Evolutionary conservation across 64 coral and sea anemone species (phyloP).

Genomic region (Montipora sp.): DNA sequence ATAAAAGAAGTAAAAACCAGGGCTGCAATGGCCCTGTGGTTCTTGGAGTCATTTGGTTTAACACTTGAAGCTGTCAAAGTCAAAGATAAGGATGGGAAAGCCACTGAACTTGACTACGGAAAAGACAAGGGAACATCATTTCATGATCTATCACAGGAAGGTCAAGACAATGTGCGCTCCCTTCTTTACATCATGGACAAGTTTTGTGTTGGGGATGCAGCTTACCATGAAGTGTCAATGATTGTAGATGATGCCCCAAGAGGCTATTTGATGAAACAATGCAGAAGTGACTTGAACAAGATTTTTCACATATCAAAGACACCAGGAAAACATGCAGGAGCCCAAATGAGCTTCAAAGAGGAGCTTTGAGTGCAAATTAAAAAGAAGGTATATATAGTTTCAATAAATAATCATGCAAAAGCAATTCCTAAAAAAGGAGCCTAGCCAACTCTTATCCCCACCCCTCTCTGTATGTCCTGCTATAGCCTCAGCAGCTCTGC

Average conservation of each 20-base stretch:
- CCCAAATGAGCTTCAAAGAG: slow-evolving; percentile 58
- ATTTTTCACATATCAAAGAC: slow-evolving; percentile 45
- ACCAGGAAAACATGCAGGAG: slow-evolving; percentile 51
- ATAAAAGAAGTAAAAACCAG: slow-evolving; percentile 42
- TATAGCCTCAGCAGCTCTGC: too few relatives aligned
- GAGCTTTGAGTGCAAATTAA: slow-evolving; percentile 38
- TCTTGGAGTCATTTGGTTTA: slow-evolving; percentile 44
- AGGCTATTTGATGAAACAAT: slow-evolving; percentile 56
- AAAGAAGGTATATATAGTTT: slow-evolving; percentile 38
- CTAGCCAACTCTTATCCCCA: slow-evolving; percentile 13
- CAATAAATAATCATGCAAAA: background rate
- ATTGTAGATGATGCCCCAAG: slow-evolving; percentile 4
- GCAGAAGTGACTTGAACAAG: slow-evolving; percentile 46
- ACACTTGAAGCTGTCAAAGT: slow-evolving; percentile 13
- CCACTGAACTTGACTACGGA: slow-evolving; percentile 6
- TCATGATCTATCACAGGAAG: background rate
- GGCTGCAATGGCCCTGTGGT: slow-evolving; percentile 45
- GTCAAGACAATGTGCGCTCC: background rate
- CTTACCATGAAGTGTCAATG: slow-evolving; percentile 42
- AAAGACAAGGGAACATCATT: background rate
- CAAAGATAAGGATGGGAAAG: slow-evolving; percentile 4
- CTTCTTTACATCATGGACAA: slow-evolving; percentile 47
- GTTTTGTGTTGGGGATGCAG: slow-evolving; percentile 61
- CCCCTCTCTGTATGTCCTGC: slow-evolving; percentile 25
- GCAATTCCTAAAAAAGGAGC: slow-evolving; percentile 6